Evolutionary conservation across 2,113 vertebrate species (phyloP), one percentile per base, ranked within the genome.

Genomic region (Carlito syrichta): DNA sequence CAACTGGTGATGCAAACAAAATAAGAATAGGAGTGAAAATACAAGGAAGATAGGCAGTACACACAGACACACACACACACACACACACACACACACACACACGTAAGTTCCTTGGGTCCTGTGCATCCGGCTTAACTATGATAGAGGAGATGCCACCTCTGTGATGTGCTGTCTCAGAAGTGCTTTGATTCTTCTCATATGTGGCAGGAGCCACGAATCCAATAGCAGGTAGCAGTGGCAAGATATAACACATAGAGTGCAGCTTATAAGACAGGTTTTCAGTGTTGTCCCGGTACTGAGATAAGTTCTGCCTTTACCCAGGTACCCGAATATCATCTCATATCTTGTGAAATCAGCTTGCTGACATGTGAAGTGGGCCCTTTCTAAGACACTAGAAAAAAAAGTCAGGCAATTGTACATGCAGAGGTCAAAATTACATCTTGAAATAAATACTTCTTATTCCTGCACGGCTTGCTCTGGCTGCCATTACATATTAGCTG

Each of bases 361-460:
- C 52, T 86, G 69, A 92, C 32, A 79, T 38, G 89, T 50, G 20
- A 74, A 82, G 17, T 78, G 43, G 56, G 35, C 1, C 1, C 32
- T 81, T 82, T 35, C 69, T 27, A 95, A 86, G 56, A 89, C 4
- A 86, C 4, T 52, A 77, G 38, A 5, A 83, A 95, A 71, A 89
- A 95, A 71, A 89, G 32, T 60, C 40, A 73, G 9, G 50, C 45
- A 83, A 77, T 9, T n/a, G 3, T 19, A 3, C 19, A 8, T 89
- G 77, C 30, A 74, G n/a, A 69, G 43, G n/a, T 93, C 7, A 58
- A 78, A 96, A 95, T 68, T 86, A 79, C 85, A 78, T 93, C n/a
- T 54, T 79, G 25, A 94, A 93, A 74, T 87, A 86, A 63, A 73
- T 81, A 52, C 48, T 69, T 60, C 19, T 71, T 71, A 6, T 50